These are phyloP conservation scores for Troilus luridus DNA, from an alignment of 2,888 invertebrate genomes.

Conservation along the genomic window DNA sequence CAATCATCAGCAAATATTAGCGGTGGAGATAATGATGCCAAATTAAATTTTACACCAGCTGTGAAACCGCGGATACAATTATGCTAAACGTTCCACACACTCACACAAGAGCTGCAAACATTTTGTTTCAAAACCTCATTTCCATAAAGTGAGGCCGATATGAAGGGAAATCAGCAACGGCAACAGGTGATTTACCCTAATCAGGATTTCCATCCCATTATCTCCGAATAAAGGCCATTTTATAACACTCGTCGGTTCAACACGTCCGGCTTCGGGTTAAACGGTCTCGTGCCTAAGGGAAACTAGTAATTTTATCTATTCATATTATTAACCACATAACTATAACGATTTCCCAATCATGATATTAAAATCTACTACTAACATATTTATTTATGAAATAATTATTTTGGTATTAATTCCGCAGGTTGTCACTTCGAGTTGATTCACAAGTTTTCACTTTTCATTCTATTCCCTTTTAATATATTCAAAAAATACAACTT, in stretches of 20 bases:
- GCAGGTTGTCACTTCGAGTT: too few species aligned
- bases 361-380: not conserved
- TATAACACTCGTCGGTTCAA: constrained; percentile 20
- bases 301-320: not conserved
- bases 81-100: constrained; percentile 20
- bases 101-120: not conserved
- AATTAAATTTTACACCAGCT: constrained; percentile 32
- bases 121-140: constrained; percentile 46
- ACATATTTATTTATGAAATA: not conserved
- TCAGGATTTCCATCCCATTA: constrained; percentile 54
- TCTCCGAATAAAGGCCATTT: constrained; percentile 39
- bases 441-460: too few species aligned
- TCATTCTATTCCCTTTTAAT: too few species aligned
- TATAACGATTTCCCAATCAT: not conserved
- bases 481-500: too few species aligned
- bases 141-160: constrained; percentile 46
- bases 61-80: constrained; percentile 38
- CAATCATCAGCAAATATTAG: constrained; percentile 37
- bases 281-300: not conserved
- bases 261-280: not conserved
- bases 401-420: too few species aligned
- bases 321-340: not conserved
- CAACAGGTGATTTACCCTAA: constrained; percentile 58
- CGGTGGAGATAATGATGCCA: not conserved
- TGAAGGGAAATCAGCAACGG: constrained; percentile 11